phyloP scores from a whole-genome alignment of 2,888 invertebrate species.

The Anoncus sp. region DNA sequence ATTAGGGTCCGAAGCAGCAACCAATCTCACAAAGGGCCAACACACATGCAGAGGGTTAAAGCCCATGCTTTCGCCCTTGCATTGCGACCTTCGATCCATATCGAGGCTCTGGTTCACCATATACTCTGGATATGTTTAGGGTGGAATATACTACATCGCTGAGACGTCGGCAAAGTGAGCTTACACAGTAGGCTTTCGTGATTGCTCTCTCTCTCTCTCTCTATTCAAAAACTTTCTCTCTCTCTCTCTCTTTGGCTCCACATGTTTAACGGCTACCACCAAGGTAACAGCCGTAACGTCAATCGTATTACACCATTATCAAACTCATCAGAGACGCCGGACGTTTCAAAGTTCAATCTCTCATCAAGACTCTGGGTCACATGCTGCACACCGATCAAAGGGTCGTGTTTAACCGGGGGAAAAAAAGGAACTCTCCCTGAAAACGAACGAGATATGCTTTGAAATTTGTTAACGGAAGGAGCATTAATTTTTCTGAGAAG shows the following conservation, averaged over 20 bases:
- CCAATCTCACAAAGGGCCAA: slow-evolving; percentile 76
- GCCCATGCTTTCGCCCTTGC: slow-evolving; percentile 32
- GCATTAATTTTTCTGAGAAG: not conserved
- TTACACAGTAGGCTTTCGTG: slow-evolving; percentile 24
- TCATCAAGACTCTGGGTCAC: slow-evolving; percentile 12
- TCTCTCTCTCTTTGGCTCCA: slow-evolving; percentile 35
- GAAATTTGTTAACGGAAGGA: slow-evolving; percentile 8
- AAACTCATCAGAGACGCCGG: slow-evolving; percentile 77
- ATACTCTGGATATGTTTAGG: slow-evolving; percentile 40
- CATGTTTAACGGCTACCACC: slow-evolving; percentile 46
- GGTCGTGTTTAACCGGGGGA: too few relatives aligned
- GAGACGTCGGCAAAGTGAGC: slow-evolving; percentile 35
- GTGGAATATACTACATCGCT: slow-evolving; percentile 1
- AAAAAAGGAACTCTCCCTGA: slow-evolving; percentile 10
- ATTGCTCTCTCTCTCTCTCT: slow-evolving; percentile 37
- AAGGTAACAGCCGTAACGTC: slow-evolving; percentile 45
- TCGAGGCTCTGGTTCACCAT: slow-evolving; percentile 45
- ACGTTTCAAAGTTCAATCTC: slow-evolving; percentile 72
- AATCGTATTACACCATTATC: slow-evolving; percentile 74
- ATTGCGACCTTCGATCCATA: slow-evolving; percentile 45
- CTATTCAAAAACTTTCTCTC: slow-evolving; percentile 21
- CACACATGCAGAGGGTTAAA: slow-evolving; percentile 32
- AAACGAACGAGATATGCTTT: slow-evolving; percentile 11
- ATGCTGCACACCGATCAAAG: not conserved
- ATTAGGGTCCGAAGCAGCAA: slow-evolving; percentile 73